Evolutionary conservation across 2,888 invertebrate species (phyloP).

Genomic region (Trachelus troglodyta): DNA sequence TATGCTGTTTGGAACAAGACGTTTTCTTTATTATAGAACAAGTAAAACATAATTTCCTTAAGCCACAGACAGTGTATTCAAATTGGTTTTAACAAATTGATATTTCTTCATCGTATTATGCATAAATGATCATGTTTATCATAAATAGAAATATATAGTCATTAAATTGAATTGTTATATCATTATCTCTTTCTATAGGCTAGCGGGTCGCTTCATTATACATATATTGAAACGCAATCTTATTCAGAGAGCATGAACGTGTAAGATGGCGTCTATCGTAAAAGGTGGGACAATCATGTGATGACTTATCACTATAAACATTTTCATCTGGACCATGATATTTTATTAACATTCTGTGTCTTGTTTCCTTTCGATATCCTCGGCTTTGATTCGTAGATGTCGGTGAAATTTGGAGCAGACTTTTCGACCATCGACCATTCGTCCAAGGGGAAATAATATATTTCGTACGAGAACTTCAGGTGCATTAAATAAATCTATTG

Average conservation of each 20-base stretch:
- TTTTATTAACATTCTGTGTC: slow-evolving; percentile 3
- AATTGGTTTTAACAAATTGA: not conserved
- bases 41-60: not conserved
- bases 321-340: slow-evolving; percentile 7
- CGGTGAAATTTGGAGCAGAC: slow-evolving; percentile 83
- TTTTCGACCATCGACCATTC: slow-evolving; percentile 90
- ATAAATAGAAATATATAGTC: not conserved
- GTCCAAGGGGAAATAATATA: slow-evolving; percentile 87
- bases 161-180: not conserved
- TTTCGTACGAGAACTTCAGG: slow-evolving; percentile 88
- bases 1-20: not conserved
- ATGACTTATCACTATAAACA: slow-evolving; percentile 19
- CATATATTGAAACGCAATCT: not conserved
- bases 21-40: not conserved
- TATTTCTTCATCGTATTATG: not conserved
- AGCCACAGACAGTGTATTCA: not conserved
- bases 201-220: not conserved
- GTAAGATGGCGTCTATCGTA: slow-evolving; percentile 60
- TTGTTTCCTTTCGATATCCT: slow-evolving; percentile 14
- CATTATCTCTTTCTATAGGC: not conserved
- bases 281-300: slow-evolving; percentile 56
- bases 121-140: not conserved
- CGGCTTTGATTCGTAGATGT: slow-evolving; percentile 71
- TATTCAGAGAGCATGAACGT: slow-evolving; percentile 4
- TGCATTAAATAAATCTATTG: slow-evolving; percentile 47